Base-by-base conservation (phyloP, 37 sponge, comb jelly and placozoan genomes). In the Geodia barretti region DNA sequence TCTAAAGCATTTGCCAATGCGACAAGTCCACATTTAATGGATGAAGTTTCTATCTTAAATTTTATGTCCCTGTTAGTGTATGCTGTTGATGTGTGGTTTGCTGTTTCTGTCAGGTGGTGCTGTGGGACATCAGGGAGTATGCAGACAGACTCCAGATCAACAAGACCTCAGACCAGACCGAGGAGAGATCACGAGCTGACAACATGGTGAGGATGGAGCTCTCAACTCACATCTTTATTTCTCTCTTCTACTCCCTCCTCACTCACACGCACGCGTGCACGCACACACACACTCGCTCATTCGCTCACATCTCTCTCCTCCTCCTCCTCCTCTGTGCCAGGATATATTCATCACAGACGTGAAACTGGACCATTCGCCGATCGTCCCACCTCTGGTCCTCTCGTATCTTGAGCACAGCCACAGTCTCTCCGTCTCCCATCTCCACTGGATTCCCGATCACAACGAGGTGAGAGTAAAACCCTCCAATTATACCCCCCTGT, bases 401-500 rank as follows among this genome's bases (percentile, higher is more conserved):
- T 86, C 92, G 75, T 83, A 88, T 70, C 95, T 98, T 60, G 96
- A 98, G 63, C 69, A 68, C 14, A 81, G 97, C 7, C 98, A 98
- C 90, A 89, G 72, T 67, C 86, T 68, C 84, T 74, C 84, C 0
- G 79, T 98, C 33, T 67, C 38, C 71, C 90, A 98, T 70, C 62
- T 98, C 4, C 91, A 88, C 40, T 98, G 98, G 98, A 39, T 98
- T 23, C 98, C 98, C n/a, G 81, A 83, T 30, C 92, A 88, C 41
- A 83, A 93, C 24, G 97, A 98, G 90, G 87, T 96, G 79, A 67
- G 79, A 41, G 40, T 29, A n/a, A 82, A 47, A 29, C 54, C 41
- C n/a, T 42, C n/a, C n/a, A n/a, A 25, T 28, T 14, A 25, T 68
- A n/a, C 17, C 70, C 17, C 17, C 29, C 29, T 26, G 70, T 17